Conservation (phyloP, 1,140 invertebrate species). For the Neotoxoptera formosana region DNA sequence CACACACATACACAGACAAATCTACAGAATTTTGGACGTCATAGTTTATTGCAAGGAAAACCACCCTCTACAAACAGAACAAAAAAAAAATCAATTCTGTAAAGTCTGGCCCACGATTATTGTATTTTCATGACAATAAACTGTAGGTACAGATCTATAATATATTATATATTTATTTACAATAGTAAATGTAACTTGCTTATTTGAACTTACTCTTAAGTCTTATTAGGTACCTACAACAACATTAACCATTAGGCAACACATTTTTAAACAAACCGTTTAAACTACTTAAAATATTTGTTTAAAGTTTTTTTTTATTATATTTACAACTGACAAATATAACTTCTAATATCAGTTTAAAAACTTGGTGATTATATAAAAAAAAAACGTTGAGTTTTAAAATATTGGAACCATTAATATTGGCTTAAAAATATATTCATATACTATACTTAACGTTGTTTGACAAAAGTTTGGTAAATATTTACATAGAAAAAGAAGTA, state of each 20-base stretch:
- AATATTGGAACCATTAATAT: not conserved
- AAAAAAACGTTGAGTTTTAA: not conserved
- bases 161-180: not conserved
- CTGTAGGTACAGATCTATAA: not conserved
- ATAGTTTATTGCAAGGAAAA: conserved; percentile 5
- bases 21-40: conserved; percentile 13
- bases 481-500: not conserved
- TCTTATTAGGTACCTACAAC: not conserved
- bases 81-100: conserved; percentile 30
- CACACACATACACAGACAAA: not conserved
- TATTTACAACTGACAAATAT: not conserved
- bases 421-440: not conserved
- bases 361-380: not conserved
- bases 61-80: not conserved
- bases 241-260: not conserved
- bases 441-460: not conserved
- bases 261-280: not conserved
- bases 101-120: not conserved
- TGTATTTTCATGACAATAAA: not conserved
- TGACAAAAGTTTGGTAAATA: conserved; percentile 28
- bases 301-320: not conserved
- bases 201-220: not conserved
- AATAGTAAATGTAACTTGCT: not conserved
- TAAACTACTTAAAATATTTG: not conserved
- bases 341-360: not conserved